phyloP scores from a whole-genome alignment of 92 coral and sea anemone genomes.

The Parazoanthus swiftii region DNA sequence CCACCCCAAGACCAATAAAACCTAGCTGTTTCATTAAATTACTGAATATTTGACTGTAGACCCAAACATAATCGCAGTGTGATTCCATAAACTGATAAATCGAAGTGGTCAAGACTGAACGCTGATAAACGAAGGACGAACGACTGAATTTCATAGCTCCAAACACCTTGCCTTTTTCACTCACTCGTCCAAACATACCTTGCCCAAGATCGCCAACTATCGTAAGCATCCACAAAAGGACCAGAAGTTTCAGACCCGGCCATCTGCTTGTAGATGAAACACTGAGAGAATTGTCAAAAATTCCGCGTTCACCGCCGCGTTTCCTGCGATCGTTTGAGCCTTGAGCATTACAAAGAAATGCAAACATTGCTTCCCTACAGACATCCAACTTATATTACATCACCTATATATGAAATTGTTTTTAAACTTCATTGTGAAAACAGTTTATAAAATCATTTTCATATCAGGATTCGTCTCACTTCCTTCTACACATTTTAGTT shows the following conservation, averaged over 20 bases:
- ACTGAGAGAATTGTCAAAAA: background rate
- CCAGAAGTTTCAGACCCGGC: slow-evolving; percentile 14
- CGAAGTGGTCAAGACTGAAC: background rate
- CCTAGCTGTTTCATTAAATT: background rate
- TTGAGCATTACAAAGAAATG: background rate
- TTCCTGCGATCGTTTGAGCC: slow-evolving; percentile 5
- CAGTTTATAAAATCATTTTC: background rate
- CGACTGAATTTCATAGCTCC: background rate
- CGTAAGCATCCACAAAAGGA: slow-evolving; percentile 15
- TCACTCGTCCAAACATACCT: background rate
- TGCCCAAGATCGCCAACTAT: background rate
- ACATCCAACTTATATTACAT: background rate
- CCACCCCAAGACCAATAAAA: background rate
- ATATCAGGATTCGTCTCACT: background rate
- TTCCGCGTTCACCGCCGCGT: slow-evolving; percentile 16
- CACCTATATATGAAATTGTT: background rate
- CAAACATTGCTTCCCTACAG: slow-evolving; percentile 28
- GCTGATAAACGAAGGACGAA: background rate
- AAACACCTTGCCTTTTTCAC: background rate
- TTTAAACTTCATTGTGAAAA: background rate
- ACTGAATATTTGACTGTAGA: too few relatives aligned
- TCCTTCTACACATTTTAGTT: slow-evolving; percentile 21
- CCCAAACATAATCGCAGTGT: background rate
- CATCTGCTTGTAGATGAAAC: slow-evolving; percentile 1
- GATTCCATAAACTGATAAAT: too few relatives aligned